Percentiles rank a stretch among this genome's conserved stretches.
phyloP scores from a whole-genome alignment of 1,140 invertebrate species.

The Drosophila navojoa region DNA sequence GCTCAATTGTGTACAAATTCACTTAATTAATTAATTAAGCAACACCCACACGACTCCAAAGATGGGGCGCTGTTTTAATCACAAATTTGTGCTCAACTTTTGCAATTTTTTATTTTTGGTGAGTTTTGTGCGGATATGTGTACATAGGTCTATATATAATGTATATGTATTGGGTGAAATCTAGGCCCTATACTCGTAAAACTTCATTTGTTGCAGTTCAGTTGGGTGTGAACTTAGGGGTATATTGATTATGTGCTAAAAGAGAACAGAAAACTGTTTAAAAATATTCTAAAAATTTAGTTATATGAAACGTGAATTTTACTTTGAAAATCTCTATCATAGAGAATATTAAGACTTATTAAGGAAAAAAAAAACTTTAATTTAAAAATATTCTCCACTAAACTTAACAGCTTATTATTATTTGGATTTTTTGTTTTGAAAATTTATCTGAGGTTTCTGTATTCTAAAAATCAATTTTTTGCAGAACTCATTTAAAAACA shows the following conservation, averaged over 20 bases:
- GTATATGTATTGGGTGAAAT: conserved; percentile 44
- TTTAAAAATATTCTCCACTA: too few species aligned
- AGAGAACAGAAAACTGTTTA: neutral
- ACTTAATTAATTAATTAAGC: conserved; percentile 42
- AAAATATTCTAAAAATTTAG: too few species aligned
- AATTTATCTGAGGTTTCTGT: neutral
- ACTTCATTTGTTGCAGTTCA: conserved; percentile 35
- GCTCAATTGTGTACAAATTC: conserved; percentile 27
- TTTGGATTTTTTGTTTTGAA: too few species aligned
- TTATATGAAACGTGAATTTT: too few species aligned
- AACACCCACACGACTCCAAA: conserved; percentile 16
- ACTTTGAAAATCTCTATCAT: too few species aligned
- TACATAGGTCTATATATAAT: neutral
- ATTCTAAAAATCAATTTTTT: too few species aligned
- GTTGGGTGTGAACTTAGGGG: conserved; percentile 29
- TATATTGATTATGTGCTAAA: neutral
- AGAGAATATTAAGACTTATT: too few species aligned
- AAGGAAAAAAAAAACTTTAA: too few species aligned
- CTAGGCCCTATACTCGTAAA: conserved; percentile 44
- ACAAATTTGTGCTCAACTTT: conserved; percentile 76
- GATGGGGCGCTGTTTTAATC: conserved; percentile 70
- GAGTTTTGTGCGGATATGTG: conserved; percentile 27
- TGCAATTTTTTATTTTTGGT: conserved; percentile 81
- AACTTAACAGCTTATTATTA: too few species aligned
- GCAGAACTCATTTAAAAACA: too few species aligned